Evolutionary conservation across 2,113 vertebrate species (phyloP), one percentile per base, ranked within the genome.

Genomic region (Phoxinus phoxinus): DNA sequence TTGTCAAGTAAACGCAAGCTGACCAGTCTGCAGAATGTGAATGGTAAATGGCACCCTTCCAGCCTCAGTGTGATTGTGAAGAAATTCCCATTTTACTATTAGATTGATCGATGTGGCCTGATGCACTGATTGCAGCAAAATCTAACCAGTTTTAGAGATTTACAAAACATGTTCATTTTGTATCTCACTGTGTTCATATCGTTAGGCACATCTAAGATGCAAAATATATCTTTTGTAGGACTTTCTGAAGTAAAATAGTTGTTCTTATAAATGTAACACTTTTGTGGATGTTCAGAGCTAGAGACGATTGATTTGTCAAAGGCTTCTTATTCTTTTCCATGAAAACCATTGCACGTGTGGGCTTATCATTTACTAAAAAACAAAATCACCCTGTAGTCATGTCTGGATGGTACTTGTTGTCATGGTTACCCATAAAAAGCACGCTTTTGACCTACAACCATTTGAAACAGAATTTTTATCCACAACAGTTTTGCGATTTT

Each of bases 341-440:
- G 21, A 77, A 56, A 41, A 17, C 11, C 6, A 61, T 79, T 63
- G n/a, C 17, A 13, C 44, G 11, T 63, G 56, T 37, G 30, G 19
- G 76, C 59, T 59, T 41, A 75, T 59, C 4, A 15, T 80, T 46
- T 80, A 23, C 77, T 27, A 58, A 58, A 35, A 56, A 35, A n/a
- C n/a, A n/a, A 56, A 35, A 35, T 35, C 2, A 19, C 32, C 56
- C 56, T 19, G 6, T 63, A 6, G 56, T 7, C n/a, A 67, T 67
- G 37, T 15, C 21, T 63, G 58, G 17, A 81, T 67, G 27, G 25
- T 67, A 15, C 32, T 81, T 65, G 79, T 81, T 67, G 79, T 67
- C 79, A 81, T 81, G 61, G 79, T 81, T 65, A 67, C 58, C 37
- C 21, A 0, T 65, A 65, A 78, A 78, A 21, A 58, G 30, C 17